Evolutionary conservation across 2,888 invertebrate genomes (phyloP), one percentile per base, ranked within the genome.

Genomic region (Lasioglossum calceatum): DNA sequence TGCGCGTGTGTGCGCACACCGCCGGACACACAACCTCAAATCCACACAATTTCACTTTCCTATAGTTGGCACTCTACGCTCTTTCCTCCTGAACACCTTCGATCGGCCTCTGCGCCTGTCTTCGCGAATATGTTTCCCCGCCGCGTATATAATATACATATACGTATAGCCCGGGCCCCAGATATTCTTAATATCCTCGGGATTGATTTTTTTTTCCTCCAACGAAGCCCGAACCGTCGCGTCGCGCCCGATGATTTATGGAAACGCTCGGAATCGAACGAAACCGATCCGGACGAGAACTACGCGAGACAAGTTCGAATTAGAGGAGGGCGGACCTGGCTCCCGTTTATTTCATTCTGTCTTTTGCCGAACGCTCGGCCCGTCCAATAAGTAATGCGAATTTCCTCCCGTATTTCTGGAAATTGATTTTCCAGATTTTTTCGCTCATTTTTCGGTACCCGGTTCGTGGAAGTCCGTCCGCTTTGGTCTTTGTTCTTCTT

Each of bases 1-100:
- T 81, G 70, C 86, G 77, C 88, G 86, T 85, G 89, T 79, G 87
- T 84, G 79, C 77, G 67, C 42, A 8, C 76, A 36, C 50, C 67
- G 19, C 14, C 27, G 32, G 1, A 73, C 79, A 47, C 77, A 16
- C 50, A 47, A 4, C 8, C 58, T 58, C n/a, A n/a, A 77, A 39
- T 44, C 44, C 39, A 77, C 74, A 81, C 81, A 82, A 79, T 87
- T 87, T 87, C 85, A 82, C 85, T 87, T 85, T 85, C 81, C 79
- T 74, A 50, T 85, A 85, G 74, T 82, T 85, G 85, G 79, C 81
- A 82, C 77, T 87, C 77, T 87, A 76, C 79, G 61, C 77, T 64
- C 77, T 32, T 47, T 72, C 72, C 47, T 47, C 14, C 77, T 14
- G 71, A 71, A 71, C n/a, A 42, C 42, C 71, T 71, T 42, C 70